Conservation (phyloP, 1,140 invertebrate genomes). For the Drosophila aff. region DNA sequence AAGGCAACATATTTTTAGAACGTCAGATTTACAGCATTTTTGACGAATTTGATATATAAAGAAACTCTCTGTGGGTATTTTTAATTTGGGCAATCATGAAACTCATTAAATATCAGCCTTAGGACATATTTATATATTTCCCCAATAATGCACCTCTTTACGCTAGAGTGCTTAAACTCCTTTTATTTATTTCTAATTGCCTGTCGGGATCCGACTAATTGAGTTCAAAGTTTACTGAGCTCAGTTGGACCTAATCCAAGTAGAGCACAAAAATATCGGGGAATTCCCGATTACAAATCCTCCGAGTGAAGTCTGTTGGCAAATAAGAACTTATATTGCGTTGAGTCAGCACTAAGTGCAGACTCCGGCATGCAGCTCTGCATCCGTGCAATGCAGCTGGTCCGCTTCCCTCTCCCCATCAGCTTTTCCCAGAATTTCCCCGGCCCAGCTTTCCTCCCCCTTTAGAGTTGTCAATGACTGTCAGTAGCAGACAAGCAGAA, state of each 20-base stretch:
- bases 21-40: not conserved
- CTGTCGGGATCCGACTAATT: not conserved
- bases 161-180: not conserved
- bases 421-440: not conserved
- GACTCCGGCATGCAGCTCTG: constrained; percentile 72
- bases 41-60: not conserved
- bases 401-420: not conserved
- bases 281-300: constrained; percentile 37
- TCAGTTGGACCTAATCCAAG: constrained; percentile 27
- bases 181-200: not conserved
- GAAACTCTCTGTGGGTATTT: not conserved
- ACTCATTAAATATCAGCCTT: too few relatives aligned
- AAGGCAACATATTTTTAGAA: not conserved
- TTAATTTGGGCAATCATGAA: not conserved
- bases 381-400: constrained; percentile 56
- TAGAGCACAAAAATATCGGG: constrained; percentile 45
- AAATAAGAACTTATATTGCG: constrained; percentile 75
- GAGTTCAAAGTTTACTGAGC: constrained; percentile 12
- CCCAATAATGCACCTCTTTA: not conserved
- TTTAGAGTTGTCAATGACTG: constrained; percentile 75
- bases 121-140: not conserved
- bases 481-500: constrained; percentile 77
- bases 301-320: constrained; percentile 42
- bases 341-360: constrained; percentile 80
- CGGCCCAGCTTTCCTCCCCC: not conserved